These are phyloP conservation scores for Aproaerema taeniolella DNA, from an alignment of 2,888 invertebrate genomes.

Conservation along the genomic window DNA sequence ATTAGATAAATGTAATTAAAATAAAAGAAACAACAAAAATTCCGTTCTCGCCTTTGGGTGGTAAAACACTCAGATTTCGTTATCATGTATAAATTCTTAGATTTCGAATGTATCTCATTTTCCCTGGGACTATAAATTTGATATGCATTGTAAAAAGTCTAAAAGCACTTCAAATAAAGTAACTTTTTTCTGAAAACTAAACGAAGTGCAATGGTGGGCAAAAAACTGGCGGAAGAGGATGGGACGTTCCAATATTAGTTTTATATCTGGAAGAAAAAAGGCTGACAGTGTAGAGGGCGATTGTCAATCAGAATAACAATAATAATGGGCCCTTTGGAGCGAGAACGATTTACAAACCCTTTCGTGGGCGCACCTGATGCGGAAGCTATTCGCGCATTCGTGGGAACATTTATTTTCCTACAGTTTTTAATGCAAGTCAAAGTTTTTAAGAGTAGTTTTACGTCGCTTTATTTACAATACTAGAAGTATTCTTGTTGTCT, in stretches of 20 bases:
- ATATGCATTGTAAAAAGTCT: conserved; percentile 36
- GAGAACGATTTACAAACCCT: conserved; percentile 59
- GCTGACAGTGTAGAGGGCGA: conserved; percentile 63
- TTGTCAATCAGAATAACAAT: conserved; percentile 69
- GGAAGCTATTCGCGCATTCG: conserved; percentile 70
- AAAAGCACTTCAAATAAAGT: conserved; percentile 62
- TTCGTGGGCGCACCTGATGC: conserved; percentile 68
- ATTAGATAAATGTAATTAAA: conserved; percentile 68
- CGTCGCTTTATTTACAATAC: too few relatives aligned
- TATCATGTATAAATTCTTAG: conserved; percentile 40
- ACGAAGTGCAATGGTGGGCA: conserved; percentile 53
- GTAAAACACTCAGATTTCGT: conserved; percentile 42
- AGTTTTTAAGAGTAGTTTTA: too few relatives aligned
- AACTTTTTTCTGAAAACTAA: conserved; percentile 47
- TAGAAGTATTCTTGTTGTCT: too few relatives aligned
- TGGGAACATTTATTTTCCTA: conserved; percentile 45
- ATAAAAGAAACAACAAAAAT: conserved; percentile 26
- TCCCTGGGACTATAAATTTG: conserved; percentile 32
- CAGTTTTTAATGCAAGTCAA: conserved; percentile 6
- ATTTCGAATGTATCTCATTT: conserved; percentile 13
- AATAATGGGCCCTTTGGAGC: conserved; percentile 60
- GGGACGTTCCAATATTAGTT: conserved; percentile 76
- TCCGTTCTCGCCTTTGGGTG: conserved; percentile 63
- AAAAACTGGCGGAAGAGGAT: conserved; percentile 73
- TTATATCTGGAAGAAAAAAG: conserved; percentile 70